These are phyloP conservation scores for Motacilla alba DNA, from an alignment of 2,113 vertebrate species.

Conservation along the genomic window DNA sequence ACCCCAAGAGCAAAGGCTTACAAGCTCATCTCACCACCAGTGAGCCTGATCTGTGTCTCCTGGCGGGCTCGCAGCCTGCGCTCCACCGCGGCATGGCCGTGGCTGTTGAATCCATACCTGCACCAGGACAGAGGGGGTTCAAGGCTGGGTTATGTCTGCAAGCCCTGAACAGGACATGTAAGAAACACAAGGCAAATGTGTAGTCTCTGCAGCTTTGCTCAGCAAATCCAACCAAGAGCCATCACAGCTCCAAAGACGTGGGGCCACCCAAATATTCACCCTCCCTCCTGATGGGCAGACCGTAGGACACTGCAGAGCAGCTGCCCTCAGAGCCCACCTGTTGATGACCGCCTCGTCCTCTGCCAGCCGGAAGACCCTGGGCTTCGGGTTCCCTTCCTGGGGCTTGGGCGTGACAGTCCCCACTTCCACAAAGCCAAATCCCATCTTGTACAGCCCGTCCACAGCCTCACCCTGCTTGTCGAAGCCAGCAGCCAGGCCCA, in stretches of 20 bases:
- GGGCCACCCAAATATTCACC: accelerated
- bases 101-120: slow-evolving; percentile 98
- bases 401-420: slow-evolving; percentile 91
- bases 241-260: too few species aligned
- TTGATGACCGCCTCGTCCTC: slow-evolving; percentile 89
- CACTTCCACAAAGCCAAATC: slow-evolving; percentile 96
- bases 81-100: slow-evolving; percentile 77
- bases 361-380: slow-evolving; percentile 87
- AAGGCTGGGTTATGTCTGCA: background rate
- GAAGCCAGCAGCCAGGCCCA: slow-evolving; percentile 94
- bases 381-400: slow-evolving; percentile 91
- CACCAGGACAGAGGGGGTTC: background rate
- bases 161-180: too few species aligned
- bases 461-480: slow-evolving; percentile 93
- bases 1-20: background rate
- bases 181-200: accelerated
- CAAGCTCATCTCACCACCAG: slow-evolving; percentile 72
- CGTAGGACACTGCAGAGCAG: accelerated
- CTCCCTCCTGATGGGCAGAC: accelerated
- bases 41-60: slow-evolving; percentile 74
- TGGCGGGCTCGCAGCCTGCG: slow-evolving; percentile 79
- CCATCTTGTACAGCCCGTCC: slow-evolving; percentile 88
- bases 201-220: background rate
- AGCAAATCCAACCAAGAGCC: background rate
- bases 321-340: slow-evolving; percentile 71